Base-by-base conservation (phyloP, 2,888 invertebrate species). In the Onthophagus sagittarius region DNA sequence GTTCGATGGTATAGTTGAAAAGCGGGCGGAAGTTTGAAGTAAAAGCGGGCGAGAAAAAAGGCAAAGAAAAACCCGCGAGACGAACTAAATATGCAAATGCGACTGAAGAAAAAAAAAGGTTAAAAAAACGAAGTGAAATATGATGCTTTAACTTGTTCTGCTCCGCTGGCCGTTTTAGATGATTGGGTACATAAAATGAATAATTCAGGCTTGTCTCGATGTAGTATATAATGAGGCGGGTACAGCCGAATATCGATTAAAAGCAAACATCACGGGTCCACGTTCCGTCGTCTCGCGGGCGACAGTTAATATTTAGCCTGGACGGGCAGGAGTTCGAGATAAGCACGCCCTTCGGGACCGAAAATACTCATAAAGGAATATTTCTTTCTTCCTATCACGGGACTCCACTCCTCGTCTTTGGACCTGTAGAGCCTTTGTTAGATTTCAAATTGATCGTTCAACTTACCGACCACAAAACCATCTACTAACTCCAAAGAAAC, bases 351-450 rank as follows among this genome's bases (percentile, higher is more conserved):
- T 31, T 64, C 39, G 71, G 63, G 39, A 64, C 65, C 39, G 65
- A 80, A 82, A 82, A 80, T 81, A 77, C 79, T 81, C 80, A 82
- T 83, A 82, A 83, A 81, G 80, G 79, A 80, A 81, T 82, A 82
- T 83, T 83, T 82, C 82, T 81, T 80, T 79, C 78, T 79, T 79
- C 80, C 80, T 83, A 83, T 83, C 83, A 79, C 79, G 79, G 80
- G 80, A 80, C 80, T 81, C 81, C 83, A 83, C 82, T 79, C 80
- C 78, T 79, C 78, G 77, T 80, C 79, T 78, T 83, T 82, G 81
- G 82, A 80, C 81, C 77, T 80, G 80, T 80, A 78, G 79, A 81
- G 73, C 77, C 78, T 76, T 77, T 76, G 79, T 78, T 78, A 77
- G 75, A 76, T 75, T 76, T 77, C 74, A 78, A 79, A 80, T 79